Conservation (phyloP, 1,140 invertebrate genomes). For the Sycobia sp. region DNA sequence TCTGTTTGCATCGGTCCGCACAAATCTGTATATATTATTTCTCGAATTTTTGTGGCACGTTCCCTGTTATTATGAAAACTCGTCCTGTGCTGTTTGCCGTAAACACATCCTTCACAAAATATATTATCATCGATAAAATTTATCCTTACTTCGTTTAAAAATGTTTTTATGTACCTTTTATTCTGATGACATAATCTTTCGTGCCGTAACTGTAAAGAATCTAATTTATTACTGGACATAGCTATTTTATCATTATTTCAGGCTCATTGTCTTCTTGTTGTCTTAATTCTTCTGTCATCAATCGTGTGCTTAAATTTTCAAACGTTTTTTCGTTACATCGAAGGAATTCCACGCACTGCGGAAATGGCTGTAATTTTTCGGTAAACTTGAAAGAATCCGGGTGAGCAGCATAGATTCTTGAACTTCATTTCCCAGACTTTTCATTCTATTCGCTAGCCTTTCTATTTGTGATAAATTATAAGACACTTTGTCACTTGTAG, state of each 20-base stretch:
- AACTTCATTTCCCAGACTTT: constrained; percentile 8
- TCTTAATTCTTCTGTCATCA: background rate
- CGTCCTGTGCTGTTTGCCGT: background rate
- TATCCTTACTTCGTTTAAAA: background rate
- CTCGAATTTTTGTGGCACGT: too few relatives aligned
- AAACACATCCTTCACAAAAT: background rate
- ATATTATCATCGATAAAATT: background rate
- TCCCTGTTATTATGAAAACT: background rate
- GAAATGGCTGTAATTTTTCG: constrained; percentile 43
- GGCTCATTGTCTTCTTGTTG: background rate
- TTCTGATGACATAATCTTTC: constrained; percentile 6
- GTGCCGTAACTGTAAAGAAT: background rate
- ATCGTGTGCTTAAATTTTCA: background rate
- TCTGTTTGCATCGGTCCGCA: too few relatives aligned
- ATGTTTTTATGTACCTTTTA: background rate
- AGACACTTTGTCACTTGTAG: constrained; percentile 4
- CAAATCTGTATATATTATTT: background rate
- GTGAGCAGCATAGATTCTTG: background rate
- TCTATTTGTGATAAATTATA: constrained; percentile 21
- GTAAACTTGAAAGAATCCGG: constrained; percentile 29
- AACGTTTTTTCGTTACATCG: constrained; percentile 5
- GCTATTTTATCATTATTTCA: background rate
- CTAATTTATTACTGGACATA: background rate
- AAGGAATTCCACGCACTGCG: constrained; percentile 44
- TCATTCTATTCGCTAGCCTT: background rate